A percentile compares a stretch with the other conserved stretches of the same genome.
Evolutionary conservation across 2,888 invertebrate species (phyloP).

Genomic region (Nephrotoma flavescens): DNA sequence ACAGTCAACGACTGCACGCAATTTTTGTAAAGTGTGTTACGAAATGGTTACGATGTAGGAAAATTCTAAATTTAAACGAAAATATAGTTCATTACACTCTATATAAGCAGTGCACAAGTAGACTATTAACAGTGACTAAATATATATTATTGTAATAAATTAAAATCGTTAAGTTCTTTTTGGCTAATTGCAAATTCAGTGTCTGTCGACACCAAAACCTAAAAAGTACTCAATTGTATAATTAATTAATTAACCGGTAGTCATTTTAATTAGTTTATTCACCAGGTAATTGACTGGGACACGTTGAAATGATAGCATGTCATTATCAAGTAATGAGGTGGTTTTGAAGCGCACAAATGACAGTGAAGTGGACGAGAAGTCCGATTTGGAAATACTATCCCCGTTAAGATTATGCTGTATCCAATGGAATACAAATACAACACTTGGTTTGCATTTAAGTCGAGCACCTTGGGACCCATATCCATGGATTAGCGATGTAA

Average conservation of each 20-base stretch:
- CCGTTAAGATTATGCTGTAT: not conserved
- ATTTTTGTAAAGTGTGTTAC: no score
- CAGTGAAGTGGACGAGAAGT: constrained; percentile 8
- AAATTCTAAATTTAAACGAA: not conserved
- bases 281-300: not conserved
- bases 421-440: constrained; percentile 32
- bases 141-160: no score
- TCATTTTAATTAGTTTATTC: not conserved
- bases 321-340: constrained; percentile 2
- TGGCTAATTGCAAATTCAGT: not conserved
- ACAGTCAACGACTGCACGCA: not conserved
- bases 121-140: no score
- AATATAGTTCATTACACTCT: not conserved
- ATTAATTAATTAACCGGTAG: not conserved
- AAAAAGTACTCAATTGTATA: no score
- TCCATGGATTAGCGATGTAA: constrained; percentile 59
- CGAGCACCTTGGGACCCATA: constrained; percentile 57
- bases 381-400: constrained; percentile 1
- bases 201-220: no score
- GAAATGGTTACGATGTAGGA: not conserved
- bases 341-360: constrained; percentile 8
- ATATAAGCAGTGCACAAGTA: no score
- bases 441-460: constrained; percentile 56
- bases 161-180: not conserved
- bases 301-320: not conserved